Base-by-base conservation (phyloP, 2,113 vertebrate genomes). In the Tragelaphus buxtoni region DNA sequence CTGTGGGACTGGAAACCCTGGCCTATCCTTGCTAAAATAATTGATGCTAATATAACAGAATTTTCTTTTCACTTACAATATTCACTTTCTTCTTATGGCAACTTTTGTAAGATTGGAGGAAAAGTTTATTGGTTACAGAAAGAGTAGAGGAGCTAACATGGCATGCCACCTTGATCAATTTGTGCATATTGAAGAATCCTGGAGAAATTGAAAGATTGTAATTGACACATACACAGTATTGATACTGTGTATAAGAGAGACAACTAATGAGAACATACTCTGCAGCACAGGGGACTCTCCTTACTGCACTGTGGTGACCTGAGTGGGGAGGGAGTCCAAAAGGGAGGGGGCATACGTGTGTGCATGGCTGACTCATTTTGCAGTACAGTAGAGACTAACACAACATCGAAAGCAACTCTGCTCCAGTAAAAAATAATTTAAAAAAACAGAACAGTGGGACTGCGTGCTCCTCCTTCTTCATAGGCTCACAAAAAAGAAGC, bases 291-390 rank as follows among this genome's bases (percentile, higher is more conserved):
- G 9, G 10, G 22, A 7, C 35, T 13, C 10, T 26, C 5, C 35
- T 42, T 7, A 42, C 3, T 1, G 18, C 65, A 1, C 69, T 74
- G 69, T 7, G 22, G 35, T 26, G 63, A 6, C 69, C 39, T 3
- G 22, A 12, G 8, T 26, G 22, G 69, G 69, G 11, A 74, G 35
- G 35, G 24, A 13, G 69, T 26, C 35, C 22, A 7, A 42, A 24
- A 24, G 35, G 9, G 22, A 74, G 35, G 69, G 20, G 10, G 9
- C n/a, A 10, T 1, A 9, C 0, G 9, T 18, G 20, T 0, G 2
- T 5, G n/a, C 9, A 2, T 5, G n/a, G 30, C 17, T 2, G 18
- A 72, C 20, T 5, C 7, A 13, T 26, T 42, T 13, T 13, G 22
- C 22, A 3, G 69, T 3, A 26, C 5, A 26, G 69, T 1, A 7